These are phyloP conservation scores for Synanthedon formicaeformis DNA, from an alignment of 2,888 invertebrate species.

Conservation along the genomic window DNA sequence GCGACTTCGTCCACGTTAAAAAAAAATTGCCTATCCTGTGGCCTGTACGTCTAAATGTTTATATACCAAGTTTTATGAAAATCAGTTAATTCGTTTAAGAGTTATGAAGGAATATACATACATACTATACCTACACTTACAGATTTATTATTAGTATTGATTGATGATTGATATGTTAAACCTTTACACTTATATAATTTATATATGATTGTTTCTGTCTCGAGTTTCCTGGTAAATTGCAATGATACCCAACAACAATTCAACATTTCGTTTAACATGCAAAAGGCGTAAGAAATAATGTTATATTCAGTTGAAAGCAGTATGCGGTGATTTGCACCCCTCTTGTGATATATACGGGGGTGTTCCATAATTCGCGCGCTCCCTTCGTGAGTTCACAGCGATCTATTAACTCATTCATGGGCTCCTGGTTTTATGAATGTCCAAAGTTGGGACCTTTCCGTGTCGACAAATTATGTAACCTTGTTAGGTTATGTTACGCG, in stretches of 20 bases:
- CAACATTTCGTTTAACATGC: background rate
- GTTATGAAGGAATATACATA: too few species aligned
- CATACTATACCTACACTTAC: too few species aligned
- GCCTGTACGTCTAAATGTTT: too few species aligned
- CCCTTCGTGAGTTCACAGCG: background rate
- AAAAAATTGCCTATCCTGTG: too few species aligned
- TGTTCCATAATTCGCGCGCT: constrained; percentile 6
- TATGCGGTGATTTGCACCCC: background rate
- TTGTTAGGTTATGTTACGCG: constrained; percentile 6
- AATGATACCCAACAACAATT: background rate
- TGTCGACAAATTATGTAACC: constrained; percentile 28
- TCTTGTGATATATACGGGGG: background rate
- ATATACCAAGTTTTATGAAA: too few species aligned
- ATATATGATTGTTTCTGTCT: too few species aligned
- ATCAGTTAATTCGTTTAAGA: too few species aligned
- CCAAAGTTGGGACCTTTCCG: constrained; percentile 18
- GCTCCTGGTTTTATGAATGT: constrained; percentile 23
- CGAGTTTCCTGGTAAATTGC: background rate
- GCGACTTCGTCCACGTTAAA: too few species aligned
- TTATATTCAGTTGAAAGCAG: background rate
- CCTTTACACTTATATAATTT: too few species aligned
- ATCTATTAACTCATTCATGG: constrained; percentile 14
- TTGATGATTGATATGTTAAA: too few species aligned
- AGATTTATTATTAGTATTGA: too few species aligned
- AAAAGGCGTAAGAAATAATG: background rate